Evolutionary conservation across 1,140 invertebrate genomes (phyloP).

Genomic region (Pseudomyrmex pallidus): DNA sequence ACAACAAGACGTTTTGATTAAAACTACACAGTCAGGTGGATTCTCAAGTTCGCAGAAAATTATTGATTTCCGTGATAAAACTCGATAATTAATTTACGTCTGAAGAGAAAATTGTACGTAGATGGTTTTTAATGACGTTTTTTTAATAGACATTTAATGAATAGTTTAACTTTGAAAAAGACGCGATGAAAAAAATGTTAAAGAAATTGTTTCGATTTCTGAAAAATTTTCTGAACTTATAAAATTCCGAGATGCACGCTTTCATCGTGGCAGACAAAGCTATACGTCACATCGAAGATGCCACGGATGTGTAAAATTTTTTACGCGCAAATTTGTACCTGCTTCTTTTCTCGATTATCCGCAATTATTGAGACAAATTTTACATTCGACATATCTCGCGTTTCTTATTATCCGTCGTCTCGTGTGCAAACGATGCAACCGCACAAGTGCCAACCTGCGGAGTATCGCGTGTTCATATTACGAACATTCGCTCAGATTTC

Average conservation of each 20-base stretch:
- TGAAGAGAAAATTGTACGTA: background rate
- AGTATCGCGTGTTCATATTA: slow-evolving; percentile 40
- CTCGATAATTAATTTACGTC: slow-evolving; percentile 18
- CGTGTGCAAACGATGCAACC: slow-evolving; percentile 19
- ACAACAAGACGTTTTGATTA: slow-evolving; percentile 48
- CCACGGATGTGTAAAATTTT: background rate
- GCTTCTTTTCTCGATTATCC: no score
- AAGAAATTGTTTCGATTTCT: background rate
- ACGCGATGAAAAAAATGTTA: background rate
- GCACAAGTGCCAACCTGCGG: slow-evolving; percentile 38
- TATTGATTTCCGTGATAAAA: slow-evolving; percentile 37
- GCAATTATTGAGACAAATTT: background rate
- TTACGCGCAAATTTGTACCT: no score
- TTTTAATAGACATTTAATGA: background rate
- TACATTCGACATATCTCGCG: slow-evolving; percentile 8
- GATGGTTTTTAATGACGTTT: background rate
- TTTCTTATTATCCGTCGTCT: slow-evolving; percentile 12
- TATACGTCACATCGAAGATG: background rate
- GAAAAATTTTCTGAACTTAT: no score
- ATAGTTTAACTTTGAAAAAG: background rate
- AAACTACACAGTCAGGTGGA: background rate
- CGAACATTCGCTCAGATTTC: slow-evolving; percentile 59
- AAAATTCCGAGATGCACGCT: no score
- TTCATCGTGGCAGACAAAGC: no score
- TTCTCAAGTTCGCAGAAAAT: slow-evolving; percentile 6